Percentiles rank a stretch among this genome's conserved stretches.
These are phyloP conservation scores for Tiliacea citrago DNA, from an alignment of 2,888 invertebrate genomes.

Conservation along the genomic window DNA sequence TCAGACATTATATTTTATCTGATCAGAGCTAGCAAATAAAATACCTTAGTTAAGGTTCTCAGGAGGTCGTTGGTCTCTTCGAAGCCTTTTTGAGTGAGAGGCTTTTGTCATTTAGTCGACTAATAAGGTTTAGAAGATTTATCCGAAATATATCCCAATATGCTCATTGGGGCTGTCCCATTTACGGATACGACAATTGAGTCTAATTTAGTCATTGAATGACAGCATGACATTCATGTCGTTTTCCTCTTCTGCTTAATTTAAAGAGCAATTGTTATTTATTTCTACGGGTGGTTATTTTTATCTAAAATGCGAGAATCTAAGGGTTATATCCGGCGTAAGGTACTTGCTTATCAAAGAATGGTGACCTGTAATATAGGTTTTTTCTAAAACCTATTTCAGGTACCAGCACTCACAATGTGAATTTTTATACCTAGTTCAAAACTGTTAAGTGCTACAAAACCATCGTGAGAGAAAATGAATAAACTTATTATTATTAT, in stretches of 20 bases:
- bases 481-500: too few relatives aligned
- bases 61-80: constrained; percentile 2
- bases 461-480: too few relatives aligned
- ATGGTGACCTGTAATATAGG: too few relatives aligned
- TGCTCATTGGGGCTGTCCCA: background rate
- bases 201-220: background rate
- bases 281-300: background rate
- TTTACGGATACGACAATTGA: background rate
- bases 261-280: background rate
- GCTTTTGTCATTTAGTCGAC: constrained; percentile 15
- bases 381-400: too few relatives aligned
- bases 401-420: too few relatives aligned
- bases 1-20: background rate
- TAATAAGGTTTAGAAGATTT: constrained; percentile 28
- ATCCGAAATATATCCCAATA: constrained; percentile 1
- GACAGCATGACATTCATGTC: too few relatives aligned
- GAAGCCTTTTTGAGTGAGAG: constrained; percentile 7
- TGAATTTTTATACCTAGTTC: too few relatives aligned
- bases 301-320: background rate
- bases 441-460: too few relatives aligned
- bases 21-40: constrained; percentile 19
- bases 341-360: background rate
- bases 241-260: background rate
- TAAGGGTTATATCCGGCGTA: background rate
- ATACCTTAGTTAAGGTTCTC: background rate